Base-by-base conservation (phyloP, 2,888 invertebrate species). In the Orthosia gracilis region DNA sequence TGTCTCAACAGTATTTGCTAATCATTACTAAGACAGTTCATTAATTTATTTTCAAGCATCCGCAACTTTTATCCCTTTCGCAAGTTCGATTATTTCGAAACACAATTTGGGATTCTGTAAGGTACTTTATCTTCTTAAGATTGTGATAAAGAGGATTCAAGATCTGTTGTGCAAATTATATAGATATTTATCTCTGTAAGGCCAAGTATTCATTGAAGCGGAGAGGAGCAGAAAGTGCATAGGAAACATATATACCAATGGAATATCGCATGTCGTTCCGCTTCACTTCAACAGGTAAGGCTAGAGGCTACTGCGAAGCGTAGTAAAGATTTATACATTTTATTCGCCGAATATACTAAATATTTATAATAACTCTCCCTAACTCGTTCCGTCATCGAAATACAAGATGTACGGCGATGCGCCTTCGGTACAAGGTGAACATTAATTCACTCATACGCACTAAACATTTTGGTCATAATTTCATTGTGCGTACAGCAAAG, bases 51-150 rank as follows among this genome's bases (percentile, higher is more conserved):
- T 73, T 64, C 58, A 31, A 76, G 61, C 57, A 80, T 71, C 62
- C 40, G 31, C 23, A 73, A 79, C 66, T 78, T 83, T 72, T 78
- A 47, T 61, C 54, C 21, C 5, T 47, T 73, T 69, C 7, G 15
- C 54, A 79, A 85, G 76, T 83, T 85, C 76, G 73, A 83, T 84
- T 83, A 80, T 84, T 83, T 83, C 18, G 58, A 47, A 79, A 85
- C 76, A 69, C 76, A 84, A 84, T 84, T 84, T 84, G 76, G 65
- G 57, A 61, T 76, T 62, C 70, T 57, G 49, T 13, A 47, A 47
- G 59, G 54, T 76, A 79, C 76, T 78, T 79, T 79, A 71, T 75
- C 74, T 70, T 69, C 52, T 54, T 55, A 67, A 73, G 47, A 65
- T 76, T 57, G 62, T 54, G 66, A 75, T 76, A 61, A 72, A 67